phyloP scores from a whole-genome alignment of 2,113 vertebrate species.

The Cephalopholis sonnerati region DNA sequence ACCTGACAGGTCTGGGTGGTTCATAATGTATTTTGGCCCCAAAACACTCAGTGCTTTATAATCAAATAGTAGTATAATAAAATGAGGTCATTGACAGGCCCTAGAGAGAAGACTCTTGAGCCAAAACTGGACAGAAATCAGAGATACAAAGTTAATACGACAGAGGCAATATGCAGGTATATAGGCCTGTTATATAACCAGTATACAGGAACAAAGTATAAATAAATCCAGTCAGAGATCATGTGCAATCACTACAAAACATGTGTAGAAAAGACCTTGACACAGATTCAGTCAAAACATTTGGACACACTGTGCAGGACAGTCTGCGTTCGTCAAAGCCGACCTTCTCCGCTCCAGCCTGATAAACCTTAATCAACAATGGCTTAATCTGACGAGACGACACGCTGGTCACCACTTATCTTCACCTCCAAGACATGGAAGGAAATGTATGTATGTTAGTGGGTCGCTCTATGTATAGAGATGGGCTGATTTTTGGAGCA shows the following conservation, averaged over 20 bases:
- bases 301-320: background rate
- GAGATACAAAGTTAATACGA: background rate
- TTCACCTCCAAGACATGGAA: constrained; percentile 15
- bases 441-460: constrained; percentile 9
- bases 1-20: too few relatives aligned
- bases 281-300: constrained; percentile 2
- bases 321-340: background rate
- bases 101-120: background rate
- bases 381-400: constrained; percentile 37
- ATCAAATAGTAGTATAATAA: too few relatives aligned
- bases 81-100: too few relatives aligned
- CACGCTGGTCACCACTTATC: constrained; percentile 5
- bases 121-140: background rate
- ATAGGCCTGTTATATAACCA: background rate
- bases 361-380: constrained; percentile 10
- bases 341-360: background rate
- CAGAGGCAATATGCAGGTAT: background rate
- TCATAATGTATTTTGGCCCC: too few relatives aligned
- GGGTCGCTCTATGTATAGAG: background rate
- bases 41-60: too few relatives aligned
- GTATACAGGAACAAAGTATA: background rate
- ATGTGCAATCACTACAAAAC: background rate
- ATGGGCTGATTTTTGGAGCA: background rate
- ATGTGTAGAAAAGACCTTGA: constrained; percentile 7
- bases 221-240: background rate